Base-by-base conservation (phyloP, 2,888 invertebrate genomes). In the Ephialtes manifestator region DNA sequence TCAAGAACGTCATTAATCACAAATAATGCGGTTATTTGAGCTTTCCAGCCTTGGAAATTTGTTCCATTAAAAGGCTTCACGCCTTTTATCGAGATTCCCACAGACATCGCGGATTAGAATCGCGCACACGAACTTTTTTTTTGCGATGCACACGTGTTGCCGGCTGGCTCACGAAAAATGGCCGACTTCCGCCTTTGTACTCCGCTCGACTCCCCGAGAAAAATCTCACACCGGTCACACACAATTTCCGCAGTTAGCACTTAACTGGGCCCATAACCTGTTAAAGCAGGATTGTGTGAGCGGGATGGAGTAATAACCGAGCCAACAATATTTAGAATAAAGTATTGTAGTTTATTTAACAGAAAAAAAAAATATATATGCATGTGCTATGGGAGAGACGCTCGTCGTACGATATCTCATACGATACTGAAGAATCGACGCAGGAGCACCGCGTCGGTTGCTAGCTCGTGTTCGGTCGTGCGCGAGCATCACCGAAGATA, bases 1-100 rank as follows among this genome's bases (percentile, higher is more conserved):
- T 76, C 68, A 13, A 13, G 20, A 13, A 81, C 53, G n/a, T 67
- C 76, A n/a, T 81, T 48, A 68, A 71, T 53, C 13, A 68, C n/a
- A 67, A 72, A 83, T 74, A 72, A 79, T 4, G 71, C 65, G 15
- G 8, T 18, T 0, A 63, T 13, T 46, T 83, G 43, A 13, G 51
- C 71, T 20, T 78, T 83, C 83, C 83, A 83, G 4, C 72, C 78
- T 18, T 80, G 83, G 67, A 80, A 24, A 24, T 24, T 24, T 24
- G 24, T 24, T 24, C 2, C 24, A 24, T 24, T 2, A 24, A 24
- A 24, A 80, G 53, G 31, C 11, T 70, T 83, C 8, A 80, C 28
- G 4, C 74, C 55, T 39, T 60, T 65, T n/a, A 35, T 28, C 7
- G 79, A 83, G 79, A 83, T 83, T 51, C 67, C 83, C 43, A 43